Conservation (phyloP, 2,888 invertebrate genomes). For the Rhyacophila evoluta region DNA sequence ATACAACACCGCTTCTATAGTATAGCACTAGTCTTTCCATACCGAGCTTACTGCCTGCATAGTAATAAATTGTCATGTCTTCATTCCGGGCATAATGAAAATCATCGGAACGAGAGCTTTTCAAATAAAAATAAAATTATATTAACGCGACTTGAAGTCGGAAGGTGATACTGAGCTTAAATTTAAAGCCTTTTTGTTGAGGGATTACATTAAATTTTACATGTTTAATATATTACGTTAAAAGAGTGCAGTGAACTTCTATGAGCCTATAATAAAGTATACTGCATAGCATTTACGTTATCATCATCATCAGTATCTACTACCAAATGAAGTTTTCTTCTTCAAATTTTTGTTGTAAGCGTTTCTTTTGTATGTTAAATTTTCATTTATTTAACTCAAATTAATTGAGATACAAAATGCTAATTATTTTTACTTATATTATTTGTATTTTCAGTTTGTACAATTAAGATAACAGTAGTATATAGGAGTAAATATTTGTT, state of each 20-base stretch:
- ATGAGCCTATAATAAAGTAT: not conserved
- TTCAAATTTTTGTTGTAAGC: too few species aligned
- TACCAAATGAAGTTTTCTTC: too few species aligned
- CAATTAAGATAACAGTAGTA: too few species aligned
- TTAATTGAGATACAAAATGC: too few species aligned
- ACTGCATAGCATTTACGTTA: too few species aligned
- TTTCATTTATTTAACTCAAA: too few species aligned
- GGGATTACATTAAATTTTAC: conserved; percentile 7
- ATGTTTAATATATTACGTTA: not conserved
- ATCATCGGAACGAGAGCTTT: conserved; percentile 6
- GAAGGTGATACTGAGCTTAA: conserved; percentile 10
- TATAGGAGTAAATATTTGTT: too few species aligned
- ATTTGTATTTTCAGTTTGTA: too few species aligned
- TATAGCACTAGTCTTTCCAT: not conserved
- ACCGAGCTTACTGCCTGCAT: not conserved
- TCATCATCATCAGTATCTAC: too few species aligned
- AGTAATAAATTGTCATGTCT: conserved; percentile 19
- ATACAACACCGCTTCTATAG: not conserved
- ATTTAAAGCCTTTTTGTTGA: conserved; percentile 22
- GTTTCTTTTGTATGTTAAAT: too few species aligned
- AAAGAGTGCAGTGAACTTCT: conserved; percentile 1
- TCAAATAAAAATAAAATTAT: conserved; percentile 7
- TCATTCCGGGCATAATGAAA: not conserved
- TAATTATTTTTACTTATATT: too few species aligned
- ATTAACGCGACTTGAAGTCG: not conserved